phyloP scores from a whole-genome alignment of 2,797 vertebrate genomes.

The Poeciliopsis infans region DNA sequence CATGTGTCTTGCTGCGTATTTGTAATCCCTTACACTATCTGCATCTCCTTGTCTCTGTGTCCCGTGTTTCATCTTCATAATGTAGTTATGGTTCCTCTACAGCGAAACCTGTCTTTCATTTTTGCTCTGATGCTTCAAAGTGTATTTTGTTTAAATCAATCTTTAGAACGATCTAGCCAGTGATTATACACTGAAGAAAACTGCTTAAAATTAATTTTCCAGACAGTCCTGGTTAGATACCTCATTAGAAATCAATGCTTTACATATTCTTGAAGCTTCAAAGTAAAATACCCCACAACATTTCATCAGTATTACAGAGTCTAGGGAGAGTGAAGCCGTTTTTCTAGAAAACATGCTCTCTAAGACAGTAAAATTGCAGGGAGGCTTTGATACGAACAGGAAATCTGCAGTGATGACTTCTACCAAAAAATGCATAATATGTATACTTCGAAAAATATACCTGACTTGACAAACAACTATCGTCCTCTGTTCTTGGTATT shows the following conservation, averaged over 20 bases:
- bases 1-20: slow-evolving; percentile 49
- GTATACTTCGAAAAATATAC: neutral
- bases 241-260: neutral
- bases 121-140: slow-evolving; percentile 13
- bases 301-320: slow-evolving; percentile 4
- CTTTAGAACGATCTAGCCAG: neutral
- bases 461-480: neutral
- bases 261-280: neutral
- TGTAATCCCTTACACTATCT: slow-evolving; percentile 48
- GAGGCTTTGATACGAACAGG: neutral
- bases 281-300: neutral
- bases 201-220: neutral
- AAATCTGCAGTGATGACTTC: neutral
- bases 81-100: slow-evolving; percentile 48
- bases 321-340: neutral
- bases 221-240: neutral
- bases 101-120: slow-evolving; percentile 3
- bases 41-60: slow-evolving; percentile 20
- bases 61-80: slow-evolving; percentile 56
- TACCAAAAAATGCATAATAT: neutral
- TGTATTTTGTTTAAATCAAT: neutral
- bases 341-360: neutral
- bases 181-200: neutral
- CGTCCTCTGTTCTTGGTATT: neutral
- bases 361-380: neutral